Base-by-base conservation (phyloP, 2,888 invertebrate genomes). In the Melangyna quadrimaculata region DNA sequence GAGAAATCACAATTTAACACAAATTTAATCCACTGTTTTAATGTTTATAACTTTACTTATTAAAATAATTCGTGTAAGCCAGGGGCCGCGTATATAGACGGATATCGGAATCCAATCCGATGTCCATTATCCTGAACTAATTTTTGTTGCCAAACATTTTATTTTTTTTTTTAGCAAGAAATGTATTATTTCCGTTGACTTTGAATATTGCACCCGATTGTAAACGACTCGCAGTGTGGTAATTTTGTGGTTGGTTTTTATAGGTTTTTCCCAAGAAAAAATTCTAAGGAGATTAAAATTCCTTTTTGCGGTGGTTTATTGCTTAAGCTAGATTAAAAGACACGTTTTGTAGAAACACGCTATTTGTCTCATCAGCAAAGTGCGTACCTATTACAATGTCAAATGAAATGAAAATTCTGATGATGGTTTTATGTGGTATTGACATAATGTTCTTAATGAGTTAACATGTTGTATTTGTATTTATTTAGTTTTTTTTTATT, bases 221-320 rank as follows among this genome's bases (percentile, higher is more conserved):
- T 7, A 71, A n/a, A 61, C 48, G 72, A 79, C 71, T 67, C 59
- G 43, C 17, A 43, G 14, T 19, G n/a, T 24, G 9, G 19, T 19
- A 12, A 29, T 19, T 45, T 45, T 27, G 63, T 45, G 29, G 43
- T 37, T 10, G 69, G 12, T 37, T 65, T 79, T 80, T 86, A 80
- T 86, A 72, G 32, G 22, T n/a, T 70, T 70, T 70, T 65, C 12
- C 0, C n/a, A 5, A 51, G 35, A 70, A 32, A 57, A 57, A 55
- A n/a, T 29, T 51, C 24, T 32, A 71, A 45, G 72, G 19, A 22
- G 86, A 78, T 86, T 72, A 69, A 75, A 69, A 86, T 86, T 81
- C 86, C 81, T 73, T 73, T 8, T 45, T 32, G 69, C 8, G 17
- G 72, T 35, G 80, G 63, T 72, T 81, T 81, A 80, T n/a, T n/a